Evolutionary conservation across 2,797 vertebrate species (phyloP), one percentile per base, ranked within the genome.

Genomic region (Leptoclinus maculatus): DNA sequence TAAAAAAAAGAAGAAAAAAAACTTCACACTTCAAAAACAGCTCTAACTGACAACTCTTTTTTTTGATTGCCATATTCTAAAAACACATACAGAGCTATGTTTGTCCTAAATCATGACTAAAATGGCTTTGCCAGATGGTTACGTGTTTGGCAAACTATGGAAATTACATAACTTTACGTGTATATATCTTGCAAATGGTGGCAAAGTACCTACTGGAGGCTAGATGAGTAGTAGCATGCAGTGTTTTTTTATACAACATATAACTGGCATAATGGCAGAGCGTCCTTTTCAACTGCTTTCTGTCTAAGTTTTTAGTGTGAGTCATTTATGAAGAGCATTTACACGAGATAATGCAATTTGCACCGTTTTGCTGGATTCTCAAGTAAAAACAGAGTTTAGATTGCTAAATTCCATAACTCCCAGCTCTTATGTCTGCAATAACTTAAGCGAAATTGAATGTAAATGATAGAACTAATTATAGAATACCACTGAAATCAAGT

Each of bases 81-180:
- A 12, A 75, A 63, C 13, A 82, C 45, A 60, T 45, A 17, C 21
- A 34, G n/a, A 12, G 7, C 13, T 41, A 23, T 38, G 21, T 70
- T 75, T 63, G 36, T 76, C 27, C 3, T 62, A 53, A 76, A 65
- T 82, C 34, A 53, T 27, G 51, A 36, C 25, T 66, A 16, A 63
- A 68, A 47, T 17, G n/a, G 19, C 17, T 63, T 76, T 78, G 25
- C 38, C 56, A 71, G 69, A 82, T 76, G 43, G 41, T 51, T 68
- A 41, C n/a, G 49, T 71, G 9, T 67, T 71, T 58, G 29, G 39
- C 11, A 51, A 76, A 66, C 54, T 27, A 29, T 45, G 34, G 11
- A 71, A 67, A 54, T 79, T 0, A 2, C n/a, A 51, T 25, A 21
- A 62, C 3, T 63, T 57, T 16, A 34, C 32, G 21, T 39, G 11